These are phyloP conservation scores for Cynopterus sphinx DNA, from an alignment of 2,797 vertebrate species.

Conservation along the genomic window DNA sequence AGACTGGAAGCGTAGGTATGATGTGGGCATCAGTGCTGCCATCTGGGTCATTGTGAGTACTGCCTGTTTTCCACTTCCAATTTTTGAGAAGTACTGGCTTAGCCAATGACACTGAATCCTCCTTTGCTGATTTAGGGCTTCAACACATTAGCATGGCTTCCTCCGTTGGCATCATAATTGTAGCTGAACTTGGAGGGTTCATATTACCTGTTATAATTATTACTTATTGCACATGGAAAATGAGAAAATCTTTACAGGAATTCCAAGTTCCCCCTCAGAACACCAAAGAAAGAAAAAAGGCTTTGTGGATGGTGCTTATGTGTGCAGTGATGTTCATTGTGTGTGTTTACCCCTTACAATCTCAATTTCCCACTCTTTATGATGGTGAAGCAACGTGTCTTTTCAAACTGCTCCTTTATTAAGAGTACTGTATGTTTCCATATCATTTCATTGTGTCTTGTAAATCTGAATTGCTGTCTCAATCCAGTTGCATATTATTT, in stretches of 20 bases:
- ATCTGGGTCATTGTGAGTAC: constrained; percentile 88
- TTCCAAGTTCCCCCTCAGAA: constrained; percentile 68
- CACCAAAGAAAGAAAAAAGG: constrained; percentile 85
- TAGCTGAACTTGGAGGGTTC: constrained; percentile 90
- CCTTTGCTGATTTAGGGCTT: constrained; percentile 90
- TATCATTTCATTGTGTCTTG: constrained; percentile 90
- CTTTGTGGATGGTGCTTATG: constrained; percentile 90
- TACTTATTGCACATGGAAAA: constrained; percentile 88
- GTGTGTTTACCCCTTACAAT: constrained; percentile 93
- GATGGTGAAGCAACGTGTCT: constrained; percentile 87
- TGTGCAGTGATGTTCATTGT: constrained; percentile 91
- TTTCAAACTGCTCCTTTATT: constrained; percentile 85
- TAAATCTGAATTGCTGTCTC: constrained; percentile 93
- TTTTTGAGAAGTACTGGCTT: constrained; percentile 81
- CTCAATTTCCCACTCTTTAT: constrained; percentile 93
- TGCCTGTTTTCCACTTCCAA: constrained; percentile 88
- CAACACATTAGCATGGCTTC: constrained; percentile 68
- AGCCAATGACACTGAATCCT: constrained; percentile 39
- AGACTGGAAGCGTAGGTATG: constrained; percentile 90
- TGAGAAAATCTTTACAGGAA: constrained; percentile 84
- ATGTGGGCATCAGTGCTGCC: constrained; percentile 85
- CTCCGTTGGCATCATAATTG: constrained; percentile 82
- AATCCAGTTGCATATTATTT: constrained; percentile 96
- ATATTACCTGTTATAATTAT: constrained; percentile 88
- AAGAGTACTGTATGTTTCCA: constrained; percentile 85